phyloP scores from a whole-genome alignment of 2,113 vertebrate species.

The Nothocercus julius region DNA sequence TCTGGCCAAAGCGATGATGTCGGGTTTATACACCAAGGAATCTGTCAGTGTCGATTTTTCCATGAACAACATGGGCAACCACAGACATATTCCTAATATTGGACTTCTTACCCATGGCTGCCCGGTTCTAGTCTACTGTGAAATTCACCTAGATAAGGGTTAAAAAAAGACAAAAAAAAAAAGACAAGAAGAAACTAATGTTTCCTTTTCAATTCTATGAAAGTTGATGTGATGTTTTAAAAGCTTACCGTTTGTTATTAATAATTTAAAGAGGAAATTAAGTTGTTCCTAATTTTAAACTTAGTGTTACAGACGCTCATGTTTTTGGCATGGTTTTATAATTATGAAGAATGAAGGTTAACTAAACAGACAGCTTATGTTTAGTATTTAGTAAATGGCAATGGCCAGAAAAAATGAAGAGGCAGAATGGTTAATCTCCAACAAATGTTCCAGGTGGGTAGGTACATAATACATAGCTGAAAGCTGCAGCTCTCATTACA shows the following conservation, averaged over 20 bases:
- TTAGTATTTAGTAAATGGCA: not conserved
- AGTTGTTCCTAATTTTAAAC: not conserved
- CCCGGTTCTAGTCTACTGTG: constrained; percentile 59
- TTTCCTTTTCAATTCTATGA: not conserved
- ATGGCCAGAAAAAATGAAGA: not conserved
- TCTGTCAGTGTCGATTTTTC: constrained; percentile 72
- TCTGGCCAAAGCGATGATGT: constrained; percentile 51
- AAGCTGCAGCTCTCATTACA: not conserved
- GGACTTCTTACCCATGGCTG: constrained; percentile 72
- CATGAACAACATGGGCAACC: constrained; percentile 64
- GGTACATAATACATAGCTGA: not conserved
- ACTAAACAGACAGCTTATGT: not conserved
- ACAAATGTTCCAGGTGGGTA: not conserved
- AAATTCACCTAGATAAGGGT: constrained; percentile 61
- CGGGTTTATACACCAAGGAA: constrained; percentile 54
- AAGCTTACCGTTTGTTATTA: not conserved
- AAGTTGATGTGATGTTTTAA: not conserved
- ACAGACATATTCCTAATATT: constrained; percentile 73
- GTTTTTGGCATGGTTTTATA: not conserved
- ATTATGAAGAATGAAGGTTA: accelerated
- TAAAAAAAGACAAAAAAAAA: not conserved
- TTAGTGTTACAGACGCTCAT: not conserved
- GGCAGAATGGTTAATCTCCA: not conserved
- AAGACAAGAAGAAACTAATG: not conserved
- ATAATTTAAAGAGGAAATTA: not conserved